Evolutionary conservation across 2,888 invertebrate species (phyloP), one percentile per base, ranked within the genome.

Genomic region (Ptilodon capucinus): DNA sequence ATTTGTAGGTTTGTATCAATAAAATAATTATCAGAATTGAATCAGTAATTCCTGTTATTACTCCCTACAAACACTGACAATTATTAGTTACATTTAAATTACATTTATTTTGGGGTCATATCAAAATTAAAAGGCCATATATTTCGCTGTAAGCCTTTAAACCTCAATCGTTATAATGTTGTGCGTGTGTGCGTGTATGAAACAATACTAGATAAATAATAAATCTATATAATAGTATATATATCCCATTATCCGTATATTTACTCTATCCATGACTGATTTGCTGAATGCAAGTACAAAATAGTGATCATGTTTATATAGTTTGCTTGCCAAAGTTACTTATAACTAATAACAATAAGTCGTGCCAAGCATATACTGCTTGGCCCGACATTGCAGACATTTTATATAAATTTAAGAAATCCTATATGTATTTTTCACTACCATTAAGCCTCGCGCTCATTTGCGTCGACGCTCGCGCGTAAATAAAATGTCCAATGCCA

Each of bases 281-380:
- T 66, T 65, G 58, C 64, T 60, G 51, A 49, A 62, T 54, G 48
- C 68, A 68, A 82, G 81, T 82, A 83, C 81, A 83, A 84, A 32
- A 81, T 64, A 46, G 60, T 65, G 52, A 52, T 55, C 52, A 51
- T 64, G 63, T 48, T 53, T 66, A 64, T 64, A 56, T 72, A 72
- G 58, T 60, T 68, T 68, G 69, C 81, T 84, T 83, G 84, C 84
- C 84, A 86, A 84, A 86, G 84, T 74, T 80, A 76, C 71, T 64
- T 62, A 55, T 65, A 59, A 60, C 53, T 71, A 68, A 62, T 72
- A 71, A 71, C 60, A 40, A 46, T 69, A 48, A 48, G n/a, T n/a
- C n/a, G n/a, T n/a, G n/a, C n/a, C n/a, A n/a, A n/a, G n/a, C n/a
- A 44, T 56, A 57, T 60, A 48, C n/a, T 61, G 53, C 54, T 52